Evolutionary conservation across 2,888 invertebrate genomes (phyloP).

Genomic region (Carpatolechia fugitivella): DNA sequence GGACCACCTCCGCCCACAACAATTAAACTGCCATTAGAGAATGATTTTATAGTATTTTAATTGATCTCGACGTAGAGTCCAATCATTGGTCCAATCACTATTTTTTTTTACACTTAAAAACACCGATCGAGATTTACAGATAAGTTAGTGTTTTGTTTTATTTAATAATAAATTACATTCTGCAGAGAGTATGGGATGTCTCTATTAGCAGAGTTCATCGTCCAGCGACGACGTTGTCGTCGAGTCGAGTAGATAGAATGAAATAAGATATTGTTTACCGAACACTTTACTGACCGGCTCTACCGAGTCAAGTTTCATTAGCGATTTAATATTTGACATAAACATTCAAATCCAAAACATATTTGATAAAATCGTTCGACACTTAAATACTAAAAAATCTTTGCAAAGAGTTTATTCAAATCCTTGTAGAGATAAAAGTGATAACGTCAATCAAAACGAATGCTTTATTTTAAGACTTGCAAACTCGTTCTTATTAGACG

Average conservation of each 20-base stretch:
- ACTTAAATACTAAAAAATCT: too few species aligned
- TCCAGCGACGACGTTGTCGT: conserved; percentile 1
- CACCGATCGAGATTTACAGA: neutral
- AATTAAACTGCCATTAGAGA: conserved; percentile 12
- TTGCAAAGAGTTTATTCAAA: conserved; percentile 3
- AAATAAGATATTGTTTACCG: conserved; percentile 52
- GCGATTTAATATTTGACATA: neutral
- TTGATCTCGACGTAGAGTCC: conserved; percentile 20
- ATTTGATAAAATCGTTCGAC: conserved; percentile 1
- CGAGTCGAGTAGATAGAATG: too few species aligned
- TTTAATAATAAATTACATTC: neutral
- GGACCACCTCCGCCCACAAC: neutral
- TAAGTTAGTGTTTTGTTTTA: neutral
- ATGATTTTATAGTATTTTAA: conserved; percentile 19
- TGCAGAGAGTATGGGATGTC: conserved; percentile 8
- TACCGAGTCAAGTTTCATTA: neutral
- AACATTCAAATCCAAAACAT: neutral
- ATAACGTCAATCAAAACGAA: conserved; percentile 10
- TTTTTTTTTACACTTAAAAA: conserved; percentile 1
- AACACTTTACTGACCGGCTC: conserved; percentile 32
- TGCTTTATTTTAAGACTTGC: conserved; percentile 3
- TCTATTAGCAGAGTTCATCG: conserved; percentile 14
- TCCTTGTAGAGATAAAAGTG: conserved; percentile 12
- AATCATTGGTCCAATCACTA: conserved; percentile 9
- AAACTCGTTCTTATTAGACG: neutral